Evolutionary conservation across 2,888 invertebrate genomes (phyloP), one percentile per base, ranked within the genome.

Genomic region (Watsonalla binaria): DNA sequence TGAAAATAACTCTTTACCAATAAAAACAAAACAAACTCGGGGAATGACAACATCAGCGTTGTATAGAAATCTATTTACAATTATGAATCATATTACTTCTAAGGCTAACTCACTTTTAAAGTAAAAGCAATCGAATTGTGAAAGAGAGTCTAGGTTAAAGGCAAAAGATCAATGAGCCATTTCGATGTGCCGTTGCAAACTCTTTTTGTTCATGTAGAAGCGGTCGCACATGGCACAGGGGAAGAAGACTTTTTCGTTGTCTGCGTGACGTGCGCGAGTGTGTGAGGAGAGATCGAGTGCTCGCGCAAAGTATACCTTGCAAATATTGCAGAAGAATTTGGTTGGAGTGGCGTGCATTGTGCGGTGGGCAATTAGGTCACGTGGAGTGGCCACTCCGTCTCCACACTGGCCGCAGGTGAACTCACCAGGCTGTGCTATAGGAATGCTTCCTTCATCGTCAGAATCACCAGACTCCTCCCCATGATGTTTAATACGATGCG

Each of bases 401-500:
- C 89, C 88, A 65, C 93, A 93, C 58, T 92, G 82, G 0, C 82
- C 91, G 66, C 93, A 93, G 0, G 88, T 87, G 57, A 92, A 91
- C 63, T 90, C 87, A 7, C 92, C 92, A 0, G 91, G 89, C 8
- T 68, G 78, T 5, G 82, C 72, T 0, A 78, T 53, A 0, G 83
- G 74, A 45, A 64, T 72, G 9, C 80, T 75, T 39, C 66, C 87
- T 0, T 88, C 90, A 14, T 88, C 86, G 13, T 91, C 90, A 0
- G 82, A 76, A n/a, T 86, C 84, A 5, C 69, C 83, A 0, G 80
- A 82, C 11, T 86, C 86, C 14, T 77, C 85, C 0, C 92, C 92
- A 62, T 93, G 92, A 61, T 94, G 93, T 68, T 92, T 90, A 52
- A 91, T 92, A 37, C 91, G 79, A 70, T 94, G 94, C 39, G 92